Base-by-base conservation (phyloP, 2,113 vertebrate genomes). In the Lepisosteus osseus region DNA sequence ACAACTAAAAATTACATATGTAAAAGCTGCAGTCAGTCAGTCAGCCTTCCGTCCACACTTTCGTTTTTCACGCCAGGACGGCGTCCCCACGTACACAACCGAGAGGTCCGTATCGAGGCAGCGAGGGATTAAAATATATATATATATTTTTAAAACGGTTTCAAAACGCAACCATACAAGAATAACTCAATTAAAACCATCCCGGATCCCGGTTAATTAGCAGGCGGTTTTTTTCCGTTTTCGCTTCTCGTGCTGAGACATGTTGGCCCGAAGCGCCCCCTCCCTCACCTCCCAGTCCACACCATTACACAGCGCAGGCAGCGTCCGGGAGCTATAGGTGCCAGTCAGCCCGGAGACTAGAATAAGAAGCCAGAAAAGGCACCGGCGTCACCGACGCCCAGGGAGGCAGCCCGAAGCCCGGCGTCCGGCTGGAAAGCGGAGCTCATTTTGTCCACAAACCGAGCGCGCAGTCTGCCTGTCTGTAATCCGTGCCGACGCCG, bases 361-460 rank as follows among this genome's bases (percentile, higher is more conserved):
- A 83, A 77, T 73, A 72, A 83, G 76, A 29, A 29, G 83, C 84
- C 29, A 44, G 69, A 40, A 63, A 64, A 72, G 69, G 44, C 79
- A 62, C 61, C 68, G 68, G 67, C 75, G 70, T 75, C 77, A 75
- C 74, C 57, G 73, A 73, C 71, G 75, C 74, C 86, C 83, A 89
- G 89, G 84, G 88, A 89, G 83, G 89, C 88, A 87, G 89, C 91
- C 79, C 89, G 87, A 78, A 85, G 88, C 87, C 90, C 87, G 88
- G 90, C 89, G 86, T 88, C 88, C 79, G 81, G 89, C 83, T 87
- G 86, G 78, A 85, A 89, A 83, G 88, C 87, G 78, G 87, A 85
- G 88, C 89, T 90, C 91, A 91, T 93, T 84, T 82, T 89, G 87
- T 82, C 86, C 84, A 7, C 87, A 76, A 78, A 83, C 82, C 85